A percentile compares a stretch with the other conserved stretches of the same genome.
These are phyloP conservation scores for Amphipyra tragopoginis DNA, from an alignment of 2,888 invertebrate species.

Conservation along the genomic window DNA sequence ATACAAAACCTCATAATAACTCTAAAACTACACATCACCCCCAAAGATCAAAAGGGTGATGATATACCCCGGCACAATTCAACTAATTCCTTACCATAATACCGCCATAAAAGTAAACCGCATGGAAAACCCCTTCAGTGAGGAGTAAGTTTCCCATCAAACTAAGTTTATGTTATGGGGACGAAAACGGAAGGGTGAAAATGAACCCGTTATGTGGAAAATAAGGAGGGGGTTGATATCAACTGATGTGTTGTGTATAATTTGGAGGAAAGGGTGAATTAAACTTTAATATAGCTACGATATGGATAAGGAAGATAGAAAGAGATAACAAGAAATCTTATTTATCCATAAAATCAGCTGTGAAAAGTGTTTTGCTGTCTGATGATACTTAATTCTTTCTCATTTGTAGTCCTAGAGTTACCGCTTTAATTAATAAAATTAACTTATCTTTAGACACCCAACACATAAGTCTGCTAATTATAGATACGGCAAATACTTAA, in stretches of 20 bases:
- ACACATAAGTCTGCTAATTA: conserved; percentile 42
- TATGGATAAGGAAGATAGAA: not conserved
- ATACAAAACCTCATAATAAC: not conserved
- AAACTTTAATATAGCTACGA: conserved; percentile 41
- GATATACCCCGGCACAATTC: conserved; percentile 18
- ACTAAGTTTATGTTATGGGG: conserved; percentile 63
- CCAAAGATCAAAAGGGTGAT: conserved; percentile 12
- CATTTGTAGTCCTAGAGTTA: conserved; percentile 33
- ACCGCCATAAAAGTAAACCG: conserved; percentile 49
- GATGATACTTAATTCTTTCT: conserved; percentile 22
- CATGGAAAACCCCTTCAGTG: conserved; percentile 48
- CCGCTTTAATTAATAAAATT: conserved; percentile 41
- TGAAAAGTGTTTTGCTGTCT: conserved; percentile 28
- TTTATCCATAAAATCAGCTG: conserved; percentile 10
- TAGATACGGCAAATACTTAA: conserved; percentile 33
- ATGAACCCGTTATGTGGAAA: conserved; percentile 75
- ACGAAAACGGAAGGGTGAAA: conserved; percentile 67
- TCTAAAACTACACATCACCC: conserved; percentile 1
- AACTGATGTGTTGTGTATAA: conserved; percentile 56
- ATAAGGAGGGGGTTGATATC: conserved; percentile 61
- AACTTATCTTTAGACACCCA: conserved; percentile 38
- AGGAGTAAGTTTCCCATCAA: conserved; percentile 65
- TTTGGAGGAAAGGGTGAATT: conserved; percentile 49
- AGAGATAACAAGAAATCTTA: conserved; percentile 24
- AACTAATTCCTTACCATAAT: conserved; percentile 35